Conservation (phyloP, 2,888 invertebrate genomes). For the Agrotis exclamationis region DNA sequence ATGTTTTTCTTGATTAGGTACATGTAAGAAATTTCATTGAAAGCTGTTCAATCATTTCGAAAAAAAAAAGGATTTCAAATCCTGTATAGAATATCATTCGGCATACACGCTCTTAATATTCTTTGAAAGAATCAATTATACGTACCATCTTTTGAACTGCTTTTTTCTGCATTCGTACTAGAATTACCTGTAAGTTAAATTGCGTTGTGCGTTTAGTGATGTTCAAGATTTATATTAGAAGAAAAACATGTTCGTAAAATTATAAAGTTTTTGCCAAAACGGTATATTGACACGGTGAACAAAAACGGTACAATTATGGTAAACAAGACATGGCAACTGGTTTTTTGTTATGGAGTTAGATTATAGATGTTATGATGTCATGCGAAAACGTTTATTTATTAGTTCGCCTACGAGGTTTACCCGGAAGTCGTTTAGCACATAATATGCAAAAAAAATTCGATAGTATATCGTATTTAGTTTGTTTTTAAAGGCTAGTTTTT, state of each 20-base stretch:
- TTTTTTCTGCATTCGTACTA: slow-evolving; percentile 89
- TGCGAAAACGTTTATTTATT: slow-evolving; percentile 13
- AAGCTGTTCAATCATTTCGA: no score
- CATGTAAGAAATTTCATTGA: no score
- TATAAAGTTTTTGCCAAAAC: slow-evolving; percentile 1
- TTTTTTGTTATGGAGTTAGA: slow-evolving; percentile 27
- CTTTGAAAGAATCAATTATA: slow-evolving; percentile 31
- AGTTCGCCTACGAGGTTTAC: slow-evolving; percentile 15
- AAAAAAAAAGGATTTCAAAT: no score
- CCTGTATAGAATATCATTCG: no score
- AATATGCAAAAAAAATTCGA: slow-evolving; percentile 8
- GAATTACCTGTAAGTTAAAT: slow-evolving; percentile 82
- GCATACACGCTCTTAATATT: slow-evolving; percentile 1
- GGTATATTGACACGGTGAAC: background rate
- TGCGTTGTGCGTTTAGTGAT: slow-evolving; percentile 25
- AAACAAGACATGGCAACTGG: slow-evolving; percentile 27
- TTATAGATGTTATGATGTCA: slow-evolving; percentile 24
- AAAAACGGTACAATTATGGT: slow-evolving; percentile 29
- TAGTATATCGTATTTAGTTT: background rate
- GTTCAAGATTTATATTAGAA: background rate
- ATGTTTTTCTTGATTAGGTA: no score
- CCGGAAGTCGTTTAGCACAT: slow-evolving; percentile 19
- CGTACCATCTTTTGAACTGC: slow-evolving; percentile 89
- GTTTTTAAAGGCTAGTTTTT: slow-evolving; percentile 15
- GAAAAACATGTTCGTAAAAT: background rate